A percentile compares a stretch with the other conserved stretches of the same genome.
Evolutionary conservation across 2,797 vertebrate species (phyloP).

Genomic region (Todus mexicanus): DNA sequence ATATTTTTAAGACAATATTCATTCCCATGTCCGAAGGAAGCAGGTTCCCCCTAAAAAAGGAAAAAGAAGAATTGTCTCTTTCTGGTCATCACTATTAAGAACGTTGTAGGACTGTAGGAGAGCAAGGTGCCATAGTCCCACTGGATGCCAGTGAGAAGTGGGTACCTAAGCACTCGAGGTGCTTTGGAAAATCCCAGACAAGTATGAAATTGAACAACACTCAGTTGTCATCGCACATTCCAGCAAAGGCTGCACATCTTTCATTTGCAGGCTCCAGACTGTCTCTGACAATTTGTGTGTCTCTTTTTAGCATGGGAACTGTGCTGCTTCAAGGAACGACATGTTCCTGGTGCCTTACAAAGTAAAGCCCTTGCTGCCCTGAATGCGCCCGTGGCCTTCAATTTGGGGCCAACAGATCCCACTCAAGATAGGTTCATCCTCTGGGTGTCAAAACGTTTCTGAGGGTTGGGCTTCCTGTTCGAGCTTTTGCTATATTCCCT

Average conservation of each 20-base stretch:
- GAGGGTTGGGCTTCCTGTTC: not conserved
- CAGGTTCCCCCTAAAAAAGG: too few relatives aligned
- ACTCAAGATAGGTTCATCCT: not conserved
- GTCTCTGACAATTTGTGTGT: not conserved
- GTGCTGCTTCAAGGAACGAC: not conserved
- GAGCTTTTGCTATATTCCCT: not conserved
- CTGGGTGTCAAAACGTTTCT: not conserved
- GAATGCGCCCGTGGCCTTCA: not conserved
- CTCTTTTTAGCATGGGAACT: not conserved
- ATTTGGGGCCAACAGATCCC: not conserved
- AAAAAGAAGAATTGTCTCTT: not conserved
- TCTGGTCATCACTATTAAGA: accelerated
- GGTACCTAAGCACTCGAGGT: not conserved
- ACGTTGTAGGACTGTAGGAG: accelerated
- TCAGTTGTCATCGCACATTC: not conserved
- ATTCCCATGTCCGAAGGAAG: not conserved
- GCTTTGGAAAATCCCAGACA: not conserved
- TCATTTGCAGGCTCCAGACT: slow-evolving; percentile 34
- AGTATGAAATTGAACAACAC: not conserved
- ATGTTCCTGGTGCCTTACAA: not conserved
- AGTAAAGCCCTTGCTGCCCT: not conserved
- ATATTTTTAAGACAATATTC: not conserved
- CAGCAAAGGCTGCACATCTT: not conserved
- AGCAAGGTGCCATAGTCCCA: accelerated
- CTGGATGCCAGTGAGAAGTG: not conserved